Evolutionary conservation across 2,888 invertebrate species (phyloP).

Genomic region (Octonoba sinensis): DNA sequence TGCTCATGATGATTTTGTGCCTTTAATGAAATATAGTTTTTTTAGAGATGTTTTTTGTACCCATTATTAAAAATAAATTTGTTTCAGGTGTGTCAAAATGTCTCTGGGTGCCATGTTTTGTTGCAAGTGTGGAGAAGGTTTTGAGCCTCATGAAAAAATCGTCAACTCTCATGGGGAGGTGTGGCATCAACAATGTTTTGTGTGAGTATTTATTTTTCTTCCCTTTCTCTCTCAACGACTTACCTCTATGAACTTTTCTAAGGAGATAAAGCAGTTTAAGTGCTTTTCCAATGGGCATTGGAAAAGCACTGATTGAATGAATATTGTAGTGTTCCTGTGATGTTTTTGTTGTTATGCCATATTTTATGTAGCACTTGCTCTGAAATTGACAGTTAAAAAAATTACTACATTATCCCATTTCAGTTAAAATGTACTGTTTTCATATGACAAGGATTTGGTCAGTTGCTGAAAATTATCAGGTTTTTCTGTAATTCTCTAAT

Average conservation of each 20-base stretch:
- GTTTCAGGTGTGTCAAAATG: constrained; percentile 74
- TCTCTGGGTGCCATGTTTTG: constrained; percentile 93
- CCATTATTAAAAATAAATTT: background rate
- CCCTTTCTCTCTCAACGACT: background rate
- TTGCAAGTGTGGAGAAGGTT: constrained; percentile 95
- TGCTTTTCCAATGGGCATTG: no score
- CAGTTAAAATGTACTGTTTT: constrained; percentile 1
- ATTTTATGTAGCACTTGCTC: background rate
- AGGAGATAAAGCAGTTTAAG: no score
- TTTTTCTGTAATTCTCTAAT: no score
- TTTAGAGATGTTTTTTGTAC: background rate
- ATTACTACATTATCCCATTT: background rate
- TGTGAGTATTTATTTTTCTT: constrained; percentile 76
- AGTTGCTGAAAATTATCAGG: no score
- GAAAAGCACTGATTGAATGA: background rate
- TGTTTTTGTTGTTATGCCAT: background rate
- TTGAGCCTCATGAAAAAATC: constrained; percentile 96
- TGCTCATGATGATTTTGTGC: background rate
- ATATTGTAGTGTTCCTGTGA: background rate
- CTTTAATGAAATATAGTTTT: background rate
- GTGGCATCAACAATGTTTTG: constrained; percentile 99
- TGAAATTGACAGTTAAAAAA: background rate
- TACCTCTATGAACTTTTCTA: background rate
- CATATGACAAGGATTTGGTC: background rate
- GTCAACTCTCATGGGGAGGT: constrained; percentile 98